Conservation (phyloP, 2,113 vertebrate genomes). For the Myotis lucifugus region DNA sequence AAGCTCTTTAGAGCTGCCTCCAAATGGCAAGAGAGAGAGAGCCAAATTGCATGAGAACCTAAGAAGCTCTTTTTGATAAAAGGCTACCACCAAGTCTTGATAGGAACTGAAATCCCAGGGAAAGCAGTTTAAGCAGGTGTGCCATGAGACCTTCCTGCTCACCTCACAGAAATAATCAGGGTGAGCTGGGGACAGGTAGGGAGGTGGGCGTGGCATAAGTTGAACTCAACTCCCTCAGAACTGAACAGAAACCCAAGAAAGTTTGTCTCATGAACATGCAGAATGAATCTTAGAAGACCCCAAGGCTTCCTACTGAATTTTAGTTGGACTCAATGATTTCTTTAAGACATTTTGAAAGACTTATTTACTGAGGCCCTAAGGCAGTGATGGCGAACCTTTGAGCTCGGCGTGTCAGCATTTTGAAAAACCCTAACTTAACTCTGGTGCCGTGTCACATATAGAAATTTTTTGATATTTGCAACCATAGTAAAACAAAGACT, state of each 20-base stretch:
- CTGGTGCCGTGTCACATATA: too few relatives aligned
- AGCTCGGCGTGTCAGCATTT: too few relatives aligned
- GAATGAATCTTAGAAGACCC: neutral
- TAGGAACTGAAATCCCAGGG: constrained; percentile 38
- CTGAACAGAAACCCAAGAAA: neutral
- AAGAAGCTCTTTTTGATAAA: neutral
- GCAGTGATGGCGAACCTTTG: too few relatives aligned
- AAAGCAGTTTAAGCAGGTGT: neutral
- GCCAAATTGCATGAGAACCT: too few relatives aligned
- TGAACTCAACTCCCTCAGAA: neutral
- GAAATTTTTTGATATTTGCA: too few relatives aligned
- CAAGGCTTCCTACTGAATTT: neutral
- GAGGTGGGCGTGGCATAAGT: neutral
- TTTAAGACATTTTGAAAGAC: neutral
- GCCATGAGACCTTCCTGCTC: neutral
- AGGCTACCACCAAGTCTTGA: neutral
- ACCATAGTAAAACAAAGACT: too few relatives aligned
- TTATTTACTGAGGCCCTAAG: neutral
- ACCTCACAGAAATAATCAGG: neutral
- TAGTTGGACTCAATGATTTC: neutral
- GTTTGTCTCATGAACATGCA: neutral
- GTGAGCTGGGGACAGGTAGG: neutral
- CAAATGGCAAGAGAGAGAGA: neutral
- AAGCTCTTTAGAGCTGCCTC: neutral
- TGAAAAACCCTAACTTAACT: too few relatives aligned